Base-by-base conservation (phyloP, 2,797 vertebrate genomes). In the Rousettus madagascariensis region DNA sequence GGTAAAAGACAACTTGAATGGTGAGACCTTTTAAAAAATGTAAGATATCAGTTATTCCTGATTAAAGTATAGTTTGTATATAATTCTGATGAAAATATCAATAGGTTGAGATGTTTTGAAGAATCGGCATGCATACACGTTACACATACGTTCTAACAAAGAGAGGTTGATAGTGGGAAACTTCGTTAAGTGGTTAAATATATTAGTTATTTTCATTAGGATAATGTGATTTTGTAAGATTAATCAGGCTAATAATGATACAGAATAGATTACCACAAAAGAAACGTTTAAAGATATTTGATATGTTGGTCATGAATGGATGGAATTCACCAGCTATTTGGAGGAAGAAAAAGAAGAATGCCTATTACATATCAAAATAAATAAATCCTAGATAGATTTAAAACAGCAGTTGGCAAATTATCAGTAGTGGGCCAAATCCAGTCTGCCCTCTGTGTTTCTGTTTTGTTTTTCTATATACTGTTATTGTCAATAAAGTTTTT, bases 401-500 rank as follows among this genome's bases (percentile, higher is more conserved):
- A 91, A 95, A 33, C 57, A 66, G 30, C 57, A 24, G 24, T 75
- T 94, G 92, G 36, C 16, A 96, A 71, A 75, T 77, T 97, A 53
- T 20, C 19, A 86, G 55, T 85, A 89, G 17, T 28, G 57, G 8
- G 38, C 63, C n/a, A 95, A 79, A 78, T 83, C 65, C 66, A 75
- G 24, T 26, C 43, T 86, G 15, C 63, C n/a, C 16, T 91, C 33
- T 87, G 28, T 72, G 38, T 94, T 83, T 85, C 41, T 84, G 66
- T 85, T 91, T 69, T 38, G 51, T 87, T 87, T 74, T 68, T 80
- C 53, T 57, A n/a, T 24, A 41, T 16, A 74, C n/a, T 87, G 3
- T 51, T 96, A 75, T 94, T 93, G 11, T 90, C 85, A 89, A 89
- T 94, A 79, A 90, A 94, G 53, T 91, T 95, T 96, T 86, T 75